These are phyloP conservation scores for Setophaga coronata DNA, from an alignment of 2,113 vertebrate genomes.

Conservation along the genomic window DNA sequence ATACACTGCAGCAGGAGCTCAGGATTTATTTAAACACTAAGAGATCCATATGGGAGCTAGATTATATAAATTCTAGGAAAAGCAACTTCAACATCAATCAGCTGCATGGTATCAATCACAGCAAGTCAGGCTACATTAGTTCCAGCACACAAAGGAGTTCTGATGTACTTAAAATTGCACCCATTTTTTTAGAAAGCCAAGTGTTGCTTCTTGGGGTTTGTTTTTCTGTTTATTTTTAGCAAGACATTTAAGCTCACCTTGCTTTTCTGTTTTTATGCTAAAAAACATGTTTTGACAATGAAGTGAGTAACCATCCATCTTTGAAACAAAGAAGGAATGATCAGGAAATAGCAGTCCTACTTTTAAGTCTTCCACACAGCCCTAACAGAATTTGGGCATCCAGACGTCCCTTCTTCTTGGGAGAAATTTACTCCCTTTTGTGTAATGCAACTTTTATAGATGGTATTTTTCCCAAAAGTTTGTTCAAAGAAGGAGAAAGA, in stretches of 20 bases:
- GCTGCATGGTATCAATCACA: neutral
- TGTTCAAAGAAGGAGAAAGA: neutral
- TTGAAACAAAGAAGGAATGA: neutral
- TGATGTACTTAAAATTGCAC: neutral
- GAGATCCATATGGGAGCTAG: neutral
- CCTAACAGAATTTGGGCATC: neutral
- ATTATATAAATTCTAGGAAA: slow-evolving; percentile 29
- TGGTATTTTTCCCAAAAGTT: neutral
- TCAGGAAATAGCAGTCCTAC: neutral
- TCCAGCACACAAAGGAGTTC: neutral
- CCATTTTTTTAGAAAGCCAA: slow-evolving; percentile 1
- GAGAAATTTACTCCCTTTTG: neutral
- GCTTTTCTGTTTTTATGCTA: neutral
- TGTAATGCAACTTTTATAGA: neutral
- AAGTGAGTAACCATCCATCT: neutral
- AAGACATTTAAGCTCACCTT: neutral
- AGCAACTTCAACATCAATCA: slow-evolving; percentile 31
- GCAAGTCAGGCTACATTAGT: slow-evolving; percentile 13
- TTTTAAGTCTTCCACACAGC: neutral
- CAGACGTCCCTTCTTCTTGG: neutral
- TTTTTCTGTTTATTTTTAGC: neutral
- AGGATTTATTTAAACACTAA: slow-evolving; percentile 11
- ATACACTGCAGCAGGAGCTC: neutral
- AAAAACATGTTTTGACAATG: neutral
- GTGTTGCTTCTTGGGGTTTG: neutral